These are phyloP conservation scores for Callyntrura sp. DNA, from an alignment of 2,888 invertebrate genomes.

Conservation along the genomic window DNA sequence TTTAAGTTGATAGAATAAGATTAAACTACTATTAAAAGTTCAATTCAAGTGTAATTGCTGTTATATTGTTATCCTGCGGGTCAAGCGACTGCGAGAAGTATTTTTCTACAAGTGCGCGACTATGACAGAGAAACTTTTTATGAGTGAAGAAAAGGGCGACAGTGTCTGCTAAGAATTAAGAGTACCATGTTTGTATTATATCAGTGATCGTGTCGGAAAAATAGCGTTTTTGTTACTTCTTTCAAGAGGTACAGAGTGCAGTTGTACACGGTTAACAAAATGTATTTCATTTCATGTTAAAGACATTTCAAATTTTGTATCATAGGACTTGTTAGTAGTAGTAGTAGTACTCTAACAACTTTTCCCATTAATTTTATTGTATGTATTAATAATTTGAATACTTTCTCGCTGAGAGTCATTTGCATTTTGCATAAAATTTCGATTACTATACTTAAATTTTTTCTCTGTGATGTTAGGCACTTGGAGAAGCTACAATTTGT, in stretches of 20 bases:
- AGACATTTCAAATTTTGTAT: background rate
- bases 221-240: slow-evolving; percentile 57
- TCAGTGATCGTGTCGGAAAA: slow-evolving; percentile 25
- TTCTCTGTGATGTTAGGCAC: slow-evolving; percentile 73
- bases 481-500: slow-evolving; percentile 75
- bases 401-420: slow-evolving; percentile 35
- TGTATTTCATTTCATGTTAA: slow-evolving; percentile 11
- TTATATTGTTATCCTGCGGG: no score
- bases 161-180: no score
- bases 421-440: slow-evolving; percentile 12
- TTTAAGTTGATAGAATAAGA: no score
- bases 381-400: background rate
- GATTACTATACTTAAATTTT: slow-evolving; percentile 23
- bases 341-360: no score
- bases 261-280: background rate
- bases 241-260: slow-evolving; percentile 62
- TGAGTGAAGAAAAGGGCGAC: no score
- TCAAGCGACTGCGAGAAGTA: no score
- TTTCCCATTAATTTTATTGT: background rate
- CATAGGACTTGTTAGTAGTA: background rate
- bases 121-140: background rate
- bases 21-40: no score
- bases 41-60: no score
- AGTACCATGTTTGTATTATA: background rate
- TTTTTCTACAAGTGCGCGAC: no score